Evolutionary conservation across 2,797 vertebrate species (phyloP).

Genomic region (Limosa lapponica): DNA sequence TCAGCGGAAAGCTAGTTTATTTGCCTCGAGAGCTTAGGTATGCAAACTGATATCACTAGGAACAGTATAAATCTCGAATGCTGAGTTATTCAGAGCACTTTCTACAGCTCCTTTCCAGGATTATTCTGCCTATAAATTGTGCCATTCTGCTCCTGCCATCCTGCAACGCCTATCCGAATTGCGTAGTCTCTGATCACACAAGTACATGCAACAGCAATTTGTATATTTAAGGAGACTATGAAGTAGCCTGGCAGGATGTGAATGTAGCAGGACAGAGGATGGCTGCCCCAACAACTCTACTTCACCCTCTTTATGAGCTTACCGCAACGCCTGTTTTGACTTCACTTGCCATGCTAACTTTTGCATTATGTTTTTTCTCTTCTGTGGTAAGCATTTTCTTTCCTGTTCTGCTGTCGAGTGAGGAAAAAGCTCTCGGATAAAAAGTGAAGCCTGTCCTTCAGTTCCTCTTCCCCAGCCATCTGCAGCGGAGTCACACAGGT

Average conservation of each 20-base stretch:
- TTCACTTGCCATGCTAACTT: neutral
- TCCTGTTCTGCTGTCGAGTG: neutral
- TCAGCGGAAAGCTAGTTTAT: slow-evolving; percentile 6
- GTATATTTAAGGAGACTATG: neutral
- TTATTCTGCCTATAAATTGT: slow-evolving; percentile 30
- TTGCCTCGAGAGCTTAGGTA: neutral
- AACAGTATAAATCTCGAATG: slow-evolving; percentile 7
- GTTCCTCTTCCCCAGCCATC: neutral
- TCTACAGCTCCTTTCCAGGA: neutral
- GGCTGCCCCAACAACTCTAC: neutral
- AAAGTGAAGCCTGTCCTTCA: neutral
- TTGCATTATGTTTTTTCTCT: neutral
- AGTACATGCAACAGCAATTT: neutral
- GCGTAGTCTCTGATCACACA: slow-evolving; percentile 3
- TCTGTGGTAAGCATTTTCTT: neutral
- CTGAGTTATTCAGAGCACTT: neutral
- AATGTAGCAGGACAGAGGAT: neutral
- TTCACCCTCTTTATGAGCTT: neutral
- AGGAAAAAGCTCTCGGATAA: neutral
- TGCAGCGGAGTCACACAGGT: neutral
- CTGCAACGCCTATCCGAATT: neutral
- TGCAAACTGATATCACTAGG: neutral
- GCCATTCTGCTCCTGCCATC: slow-evolving; percentile 18
- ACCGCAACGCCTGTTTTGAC: neutral
- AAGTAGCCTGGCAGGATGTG: neutral